Conservation (phyloP, 2,797 vertebrate species). For the Bradypodion ventrale region DNA sequence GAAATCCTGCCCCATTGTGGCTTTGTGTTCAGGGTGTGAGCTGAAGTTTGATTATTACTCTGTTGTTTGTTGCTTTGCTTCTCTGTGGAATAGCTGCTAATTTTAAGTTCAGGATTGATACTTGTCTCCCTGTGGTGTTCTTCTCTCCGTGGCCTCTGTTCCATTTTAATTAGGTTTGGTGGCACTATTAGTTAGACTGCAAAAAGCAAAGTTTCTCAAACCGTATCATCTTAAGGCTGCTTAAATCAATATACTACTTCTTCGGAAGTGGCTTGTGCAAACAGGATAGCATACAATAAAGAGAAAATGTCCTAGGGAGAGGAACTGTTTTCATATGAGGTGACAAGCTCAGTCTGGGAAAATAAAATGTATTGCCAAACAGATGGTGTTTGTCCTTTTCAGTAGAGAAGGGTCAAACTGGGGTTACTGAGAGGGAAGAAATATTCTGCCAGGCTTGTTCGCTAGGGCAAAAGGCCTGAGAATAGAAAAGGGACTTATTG, state of each 20-base stretch:
- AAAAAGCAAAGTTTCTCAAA: not conserved
- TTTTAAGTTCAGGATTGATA: not conserved
- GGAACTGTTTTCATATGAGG: not conserved
- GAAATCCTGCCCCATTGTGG: not conserved
- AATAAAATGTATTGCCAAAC: not conserved
- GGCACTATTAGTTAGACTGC: constrained; percentile 8
- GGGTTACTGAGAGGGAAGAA: not conserved
- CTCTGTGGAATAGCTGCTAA: not conserved
- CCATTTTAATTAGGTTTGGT: constrained; percentile 9
- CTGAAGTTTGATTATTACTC: not conserved
- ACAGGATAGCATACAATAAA: not conserved
- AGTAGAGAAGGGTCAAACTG: not conserved
- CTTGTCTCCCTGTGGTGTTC: not conserved
- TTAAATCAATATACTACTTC: constrained; percentile 5
- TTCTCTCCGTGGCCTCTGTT: not conserved
- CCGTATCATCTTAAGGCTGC: not conserved
- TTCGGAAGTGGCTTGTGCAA: constrained; percentile 3
- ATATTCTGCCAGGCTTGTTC: not conserved
- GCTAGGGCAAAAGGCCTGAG: not conserved
- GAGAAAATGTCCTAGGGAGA: not conserved
- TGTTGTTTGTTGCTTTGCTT: not conserved
- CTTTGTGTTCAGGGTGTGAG: not conserved
- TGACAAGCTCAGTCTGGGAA: not conserved
- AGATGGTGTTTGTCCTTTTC: not conserved
- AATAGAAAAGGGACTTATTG: too few species aligned